Base-by-base conservation (phyloP, 2,113 vertebrate genomes). In the Xenus cinereus region DNA sequence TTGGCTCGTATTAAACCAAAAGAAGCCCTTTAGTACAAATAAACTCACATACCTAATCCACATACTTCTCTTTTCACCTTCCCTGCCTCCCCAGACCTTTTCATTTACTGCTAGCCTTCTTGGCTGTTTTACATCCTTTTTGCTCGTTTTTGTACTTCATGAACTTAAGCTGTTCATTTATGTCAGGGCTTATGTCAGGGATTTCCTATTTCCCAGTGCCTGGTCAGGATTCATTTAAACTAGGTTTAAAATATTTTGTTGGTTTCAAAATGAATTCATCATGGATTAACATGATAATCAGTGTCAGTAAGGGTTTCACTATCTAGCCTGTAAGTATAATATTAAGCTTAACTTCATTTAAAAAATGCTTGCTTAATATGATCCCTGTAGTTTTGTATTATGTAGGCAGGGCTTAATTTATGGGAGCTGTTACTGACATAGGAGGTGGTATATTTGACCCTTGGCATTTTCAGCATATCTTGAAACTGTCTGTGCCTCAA, bases 211-310 rank as follows among this genome's bases (percentile, higher is more conserved):
- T 97, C 89, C 89, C 95, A 97, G 35, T 2, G 54, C 43, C 79
- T 95, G 48, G 48, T 81, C 85, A 85, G 82, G 63, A 96, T 97
- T 93, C 68, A 88, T 95, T 96, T 95, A 97, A 94, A 60, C 63
- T 90, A 9, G 69, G 62, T 84, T 89, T 90, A 85, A 96, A 96
- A 77, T 82, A 69, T 79, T 91, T 74, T 28, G 14, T 21, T 69
- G 35, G 12, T 83, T 93, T 91, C 82, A 74, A 24, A 90, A 89
- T 46, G 26, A 89, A 81, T 79, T 87, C 11, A 56, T 76, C 22
- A 12, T 11, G 6, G 33, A 72, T 87, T 72, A 87, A 84, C 26
- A 56, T 45, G 33, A 30, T 87, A 75, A 84, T 78, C 64, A 35
- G 73, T 63, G 67, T 91, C 71, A 88, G 63, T 39, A 68, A 76